Evolutionary conservation across 2,113 vertebrate genomes (phyloP), one percentile per base, ranked within the genome.

Genomic region (Zosterops borbonicus): DNA sequence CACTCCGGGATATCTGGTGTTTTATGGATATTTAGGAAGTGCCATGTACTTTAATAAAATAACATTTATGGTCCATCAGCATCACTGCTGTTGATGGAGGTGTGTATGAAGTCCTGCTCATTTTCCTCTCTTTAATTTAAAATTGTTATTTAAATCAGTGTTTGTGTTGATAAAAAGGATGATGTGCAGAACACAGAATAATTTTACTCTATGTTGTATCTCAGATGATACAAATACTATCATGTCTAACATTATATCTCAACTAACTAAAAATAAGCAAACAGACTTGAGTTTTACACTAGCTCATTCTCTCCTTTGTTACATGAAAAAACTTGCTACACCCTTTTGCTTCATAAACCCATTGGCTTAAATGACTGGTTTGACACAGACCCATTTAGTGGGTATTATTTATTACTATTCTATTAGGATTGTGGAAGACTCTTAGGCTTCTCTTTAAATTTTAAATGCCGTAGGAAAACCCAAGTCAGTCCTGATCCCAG

Each of bases 361-460:
- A 4, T 1, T 39, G 46, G 16, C 20, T 64, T 18, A 56, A 13
- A 33, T 12, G 37, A 39, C 14, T 18, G 16, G 6, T 82, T 78
- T 63, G 39, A 46, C 35, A 52, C 59, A 92, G 65, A 69, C 16
- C n/a, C 53, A 53, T 60, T 85, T 90, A 69, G 53, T 59, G 27
- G 39, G 46, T 59, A 60, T 80, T 92, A 85, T 95, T 94, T 94
- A 92, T 93, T 92, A 81, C 76, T 76, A 8, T 92, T 70, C 9
- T 74, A 52, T 88, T 85, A 81, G 79, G 93, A 50, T 70, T 74
- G 71, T 91, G 71, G 39, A 60, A 77, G 39, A 80, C 24, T 86
- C 83, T 47, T 44, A 59, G 76, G 60, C 47, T 87, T 81, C 86
- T 89, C 87, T 93, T 95, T 92, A 93, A 83, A 86, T 90, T 88